Evolutionary conservation across 2,797 vertebrate genomes (phyloP), one percentile per base, ranked within the genome.

Genomic region (Cyclopterus lumpus): DNA sequence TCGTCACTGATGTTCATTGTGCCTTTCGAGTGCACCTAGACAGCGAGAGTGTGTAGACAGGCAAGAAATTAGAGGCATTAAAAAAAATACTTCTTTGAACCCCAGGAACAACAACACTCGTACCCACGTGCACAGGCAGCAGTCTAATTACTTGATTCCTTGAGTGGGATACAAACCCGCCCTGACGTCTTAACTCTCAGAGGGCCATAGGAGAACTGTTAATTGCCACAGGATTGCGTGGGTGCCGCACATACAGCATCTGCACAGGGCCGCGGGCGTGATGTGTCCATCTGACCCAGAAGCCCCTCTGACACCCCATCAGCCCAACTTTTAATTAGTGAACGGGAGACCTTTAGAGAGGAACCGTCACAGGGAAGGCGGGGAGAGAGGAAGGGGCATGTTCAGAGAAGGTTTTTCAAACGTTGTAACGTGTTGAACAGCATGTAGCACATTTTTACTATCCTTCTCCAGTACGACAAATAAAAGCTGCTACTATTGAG

Each of bases 81-180:
- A 80, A 76, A 79, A 75, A 75, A 73, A 36, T 5, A 3, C 7
- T 20, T 60, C 8, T 70, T 75, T 62, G 44, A 82, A 48, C 62
- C 38, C 26, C 38, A 71, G 24, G 70, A 78, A 74, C 65, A 79
- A 69, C 54, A 60, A 62, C 67, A 64, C 44, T 60, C 26, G 0
- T 26, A 67, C n/a, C 36, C 51, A 44, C 8, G 49, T 12, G 6
- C 46, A 57, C 73, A 73, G 48, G 58, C 58, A 48, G 54, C 24
- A 8, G 55, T 70, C 83, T 79, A 80, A 87, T 85, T 89, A 86
- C 63, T 40, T 67, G 44, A 83, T 81, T 84, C 79, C 77, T 77
- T 75, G 42, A 78, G 67, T 26, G 66, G 75, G 77, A 57, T 26
- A 40, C 69, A 87, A 82, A 83, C 68, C 62, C 51, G 8, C 48